These are phyloP conservation scores for Caerostris extrusa DNA, from an alignment of 1,140 invertebrate species.

Conservation along the genomic window DNA sequence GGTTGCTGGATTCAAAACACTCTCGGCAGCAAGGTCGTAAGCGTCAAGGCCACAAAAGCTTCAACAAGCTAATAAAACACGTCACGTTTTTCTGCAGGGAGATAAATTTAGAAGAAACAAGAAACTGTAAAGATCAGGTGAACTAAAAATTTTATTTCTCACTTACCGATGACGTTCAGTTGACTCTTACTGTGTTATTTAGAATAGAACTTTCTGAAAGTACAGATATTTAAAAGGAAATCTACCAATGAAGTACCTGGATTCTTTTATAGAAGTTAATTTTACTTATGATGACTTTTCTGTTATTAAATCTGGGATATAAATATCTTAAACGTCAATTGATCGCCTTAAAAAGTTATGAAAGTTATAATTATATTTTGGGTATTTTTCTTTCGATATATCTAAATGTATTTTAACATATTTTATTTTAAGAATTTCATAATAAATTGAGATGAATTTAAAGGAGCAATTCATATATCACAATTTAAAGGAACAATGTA, in stretches of 20 bases:
- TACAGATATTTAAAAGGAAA: neutral
- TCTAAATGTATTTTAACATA: too few relatives aligned
- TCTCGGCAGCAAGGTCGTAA: neutral
- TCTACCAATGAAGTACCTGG: neutral
- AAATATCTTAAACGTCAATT: too few relatives aligned
- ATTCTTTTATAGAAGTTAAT: neutral
- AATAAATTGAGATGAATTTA: too few relatives aligned
- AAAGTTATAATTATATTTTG: too few relatives aligned
- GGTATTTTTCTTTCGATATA: too few relatives aligned
- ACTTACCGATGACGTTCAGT: conserved; percentile 1
- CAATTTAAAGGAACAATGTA: too few relatives aligned
- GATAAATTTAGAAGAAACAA: conserved; percentile 36
- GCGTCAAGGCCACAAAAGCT: conserved; percentile 21
- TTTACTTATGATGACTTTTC: neutral
- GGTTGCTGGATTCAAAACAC: conserved; percentile 8
- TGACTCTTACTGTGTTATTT: conserved; percentile 5
- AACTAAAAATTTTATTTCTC: conserved; percentile 11
- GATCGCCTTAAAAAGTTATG: too few relatives aligned
- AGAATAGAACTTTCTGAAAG: neutral
- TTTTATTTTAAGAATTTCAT: too few relatives aligned
- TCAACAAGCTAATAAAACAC: conserved; percentile 28
- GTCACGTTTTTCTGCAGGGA: neutral
- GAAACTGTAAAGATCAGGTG: conserved; percentile 1
- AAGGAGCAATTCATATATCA: too few relatives aligned
- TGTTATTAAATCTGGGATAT: neutral